Percentiles rank a stretch among this genome's conserved stretches.
phyloP scores from a whole-genome alignment of 2,888 invertebrate genomes.

The Teleiodes luculella region DNA sequence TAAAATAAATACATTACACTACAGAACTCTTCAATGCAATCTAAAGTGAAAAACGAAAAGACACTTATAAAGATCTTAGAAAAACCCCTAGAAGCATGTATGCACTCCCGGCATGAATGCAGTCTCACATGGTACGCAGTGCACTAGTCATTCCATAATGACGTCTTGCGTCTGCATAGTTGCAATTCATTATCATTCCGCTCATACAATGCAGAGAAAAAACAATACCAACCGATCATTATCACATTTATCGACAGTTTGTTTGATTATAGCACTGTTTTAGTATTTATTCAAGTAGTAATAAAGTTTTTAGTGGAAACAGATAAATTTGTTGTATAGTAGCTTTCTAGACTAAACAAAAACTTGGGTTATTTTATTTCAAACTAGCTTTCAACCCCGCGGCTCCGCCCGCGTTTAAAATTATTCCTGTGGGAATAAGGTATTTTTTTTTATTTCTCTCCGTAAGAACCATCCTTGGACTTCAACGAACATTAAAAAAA shows the following conservation, averaged over 20 bases:
- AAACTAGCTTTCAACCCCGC: too few relatives aligned
- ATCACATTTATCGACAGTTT: constrained; percentile 12
- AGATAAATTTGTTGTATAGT: too few relatives aligned
- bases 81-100: not conserved
- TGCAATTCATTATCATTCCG: constrained; percentile 10
- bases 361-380: too few relatives aligned
- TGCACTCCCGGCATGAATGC: not conserved
- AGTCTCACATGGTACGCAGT: not conserved
- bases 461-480: too few relatives aligned
- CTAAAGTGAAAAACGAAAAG: not conserved
- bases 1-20: too few relatives aligned
- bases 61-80: not conserved
- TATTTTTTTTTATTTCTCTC: too few relatives aligned
- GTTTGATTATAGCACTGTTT: not conserved
- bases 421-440: too few relatives aligned
- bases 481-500: too few relatives aligned
- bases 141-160: not conserved
- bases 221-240: constrained; percentile 8
- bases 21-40: too few relatives aligned
- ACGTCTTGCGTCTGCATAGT: constrained; percentile 3
- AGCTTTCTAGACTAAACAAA: too few relatives aligned
- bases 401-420: too few relatives aligned
- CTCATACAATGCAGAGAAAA: constrained; percentile 6
- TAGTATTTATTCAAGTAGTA: not conserved
- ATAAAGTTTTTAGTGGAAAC: too few relatives aligned